Evolutionary conservation across 2,888 invertebrate genomes (phyloP), one percentile per base, ranked within the genome.

Genomic region (Hydrotaea cyrtoneurina): DNA sequence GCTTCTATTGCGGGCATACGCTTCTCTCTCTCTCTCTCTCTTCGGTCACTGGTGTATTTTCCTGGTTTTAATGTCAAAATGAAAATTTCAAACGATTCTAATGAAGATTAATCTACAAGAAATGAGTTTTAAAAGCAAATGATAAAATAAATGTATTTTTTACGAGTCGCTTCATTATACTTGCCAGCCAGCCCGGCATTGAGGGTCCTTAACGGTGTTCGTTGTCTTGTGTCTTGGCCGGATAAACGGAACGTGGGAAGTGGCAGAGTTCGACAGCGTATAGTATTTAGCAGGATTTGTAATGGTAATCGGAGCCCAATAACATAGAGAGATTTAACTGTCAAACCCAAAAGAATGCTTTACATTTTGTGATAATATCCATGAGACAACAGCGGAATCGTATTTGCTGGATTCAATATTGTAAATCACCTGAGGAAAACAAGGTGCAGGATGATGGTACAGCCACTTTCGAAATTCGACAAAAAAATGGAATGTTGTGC

Each of bases 101-200:
- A 78, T 75, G 19, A 76, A 71, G 75, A 72, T 75, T 78, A 78
- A 79, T 79, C 71, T 72, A 46, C 78, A 75, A 62, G 36, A 64
- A 64, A 64, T 64, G 31, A 36, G 36, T 64, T 64, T 64, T 64
- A 64, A 64, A 64, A 64, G 31, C 64, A 59, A 59, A 23, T 36
- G 64, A 64, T 64, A 36, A 64, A 36, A 36, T 15, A 36, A 64
- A 64, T 64, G 15, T 26, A 59, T 23, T 59, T 23, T 59, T 31
- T 15, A 26, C 50, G 1, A 8, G 1, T 39, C 50, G 50, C 50
- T 31, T 50, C n/a, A 50, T 26, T 59, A 26, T 59, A 15, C 26
- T 11, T 39, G 39, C 13, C 11, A 39, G 39, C 11, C 39, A 2
- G 1, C 13, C 39, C 3, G 39, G 1, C 39, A 31, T 31, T 31